Percentiles rank a stretch among this genome's conserved stretches.
Evolutionary conservation across 2,113 vertebrate species (phyloP).

Genomic region (Stictonetta naevosa): DNA sequence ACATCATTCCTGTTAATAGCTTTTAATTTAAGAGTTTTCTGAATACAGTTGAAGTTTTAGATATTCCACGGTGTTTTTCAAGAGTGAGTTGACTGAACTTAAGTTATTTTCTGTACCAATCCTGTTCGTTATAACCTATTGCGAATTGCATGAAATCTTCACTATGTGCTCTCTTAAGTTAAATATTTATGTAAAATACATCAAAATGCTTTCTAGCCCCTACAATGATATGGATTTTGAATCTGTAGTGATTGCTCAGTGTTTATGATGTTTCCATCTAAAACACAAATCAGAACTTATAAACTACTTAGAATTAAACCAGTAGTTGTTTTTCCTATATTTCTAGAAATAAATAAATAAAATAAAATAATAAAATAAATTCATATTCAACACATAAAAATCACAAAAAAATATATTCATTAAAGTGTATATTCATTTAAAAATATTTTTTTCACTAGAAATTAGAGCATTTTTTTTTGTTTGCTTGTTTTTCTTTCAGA

Average conservation of each 20-base stretch:
- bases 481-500: neutral
- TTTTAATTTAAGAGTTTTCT: neutral
- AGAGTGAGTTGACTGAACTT: neutral
- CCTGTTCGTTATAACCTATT: neutral
- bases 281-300: neutral
- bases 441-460: neutral
- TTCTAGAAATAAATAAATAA: neutral
- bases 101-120: neutral
- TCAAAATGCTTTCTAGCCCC: neutral
- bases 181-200: neutral
- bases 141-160: neutral
- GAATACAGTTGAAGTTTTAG: neutral
- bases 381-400: neutral
- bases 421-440: neutral
- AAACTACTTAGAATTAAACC: neutral
- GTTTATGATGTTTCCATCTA: neutral
- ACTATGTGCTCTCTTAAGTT: neutral
- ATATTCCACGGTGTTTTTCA: neutral
- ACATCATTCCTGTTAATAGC: neutral
- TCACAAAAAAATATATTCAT: neutral
- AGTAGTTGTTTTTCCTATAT: neutral
- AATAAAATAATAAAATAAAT: neutral
- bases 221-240: neutral
- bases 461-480: neutral
- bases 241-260: rapidly evolving